Evolutionary conservation across 2,888 invertebrate species (phyloP), one percentile per base, ranked within the genome.

Genomic region (Leucophenga montana): DNA sequence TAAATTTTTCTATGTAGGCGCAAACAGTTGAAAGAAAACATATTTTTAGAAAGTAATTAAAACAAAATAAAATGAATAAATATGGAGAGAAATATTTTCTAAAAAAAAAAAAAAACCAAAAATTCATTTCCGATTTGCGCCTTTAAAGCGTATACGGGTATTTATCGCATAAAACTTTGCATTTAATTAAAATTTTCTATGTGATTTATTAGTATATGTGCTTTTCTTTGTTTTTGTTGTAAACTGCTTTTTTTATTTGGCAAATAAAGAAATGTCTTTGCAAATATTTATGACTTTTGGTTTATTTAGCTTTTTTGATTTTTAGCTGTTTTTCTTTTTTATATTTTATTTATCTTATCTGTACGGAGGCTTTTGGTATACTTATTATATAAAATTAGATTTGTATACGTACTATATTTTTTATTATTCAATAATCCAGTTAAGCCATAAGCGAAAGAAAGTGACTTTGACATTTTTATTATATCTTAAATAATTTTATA

Each of bases 51-150:
- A 56, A 56, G 9, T 20, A 18, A 56, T 20, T 56, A 13, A 56
- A 22, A 13, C 18, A 1, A 18, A 16, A 56, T 18, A 11, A 13
- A 18, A 18, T 18, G 18, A 48, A 48, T 48, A 48, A 48, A n/a
- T 50, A 1, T 18, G 18, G 18, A 50, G 50, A 6, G 50, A 50
- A n/a, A 50, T 16, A 50, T 13, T 50, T n/a, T 50, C 18, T 18
- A 50, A 56, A 20, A 22, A 56, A 18, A 56, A 20, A 56, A 56
- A 46, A 46, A 1, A 18, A 20, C 56, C 6, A 20, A 18, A 44
- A 62, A 62, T 62, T 62, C 31, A 62, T 44, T 62, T 62, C 61
- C 61, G 61, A 44, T 62, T 44, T 44, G 31, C 3, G 27, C 57
- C 9, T 22, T 20, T 57, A 27, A 57, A 57, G 57, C 57, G 13